Evolutionary conservation across 2,888 invertebrate species (phyloP).

Genomic region (Xanthia icteritia): DNA sequence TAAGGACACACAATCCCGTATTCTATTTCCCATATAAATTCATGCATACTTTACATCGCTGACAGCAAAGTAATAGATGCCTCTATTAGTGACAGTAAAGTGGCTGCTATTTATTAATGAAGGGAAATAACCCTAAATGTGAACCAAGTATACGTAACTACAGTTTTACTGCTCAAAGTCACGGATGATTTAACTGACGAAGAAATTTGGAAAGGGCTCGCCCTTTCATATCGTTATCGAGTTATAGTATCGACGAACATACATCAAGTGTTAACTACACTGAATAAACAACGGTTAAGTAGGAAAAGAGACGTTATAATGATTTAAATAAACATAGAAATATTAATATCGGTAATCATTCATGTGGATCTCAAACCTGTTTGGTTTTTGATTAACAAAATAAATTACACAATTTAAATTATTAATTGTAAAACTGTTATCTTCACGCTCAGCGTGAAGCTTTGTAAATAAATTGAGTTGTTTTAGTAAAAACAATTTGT

Average conservation of each 20-base stretch:
- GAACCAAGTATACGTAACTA: slow-evolving; percentile 75
- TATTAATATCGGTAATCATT: slow-evolving; percentile 47
- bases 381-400: slow-evolving; percentile 54
- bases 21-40: slow-evolving; percentile 39
- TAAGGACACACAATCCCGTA: slow-evolving; percentile 30
- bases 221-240: slow-evolving; percentile 68
- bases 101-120: slow-evolving; percentile 74
- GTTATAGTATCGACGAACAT: slow-evolving; percentile 59
- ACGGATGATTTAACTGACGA: slow-evolving; percentile 83
- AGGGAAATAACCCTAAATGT: slow-evolving; percentile 77
- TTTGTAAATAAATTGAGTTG: slow-evolving; percentile 56
- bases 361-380: slow-evolving; percentile 38
- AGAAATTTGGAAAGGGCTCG: slow-evolving; percentile 63
- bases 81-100: slow-evolving; percentile 70
- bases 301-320: slow-evolving; percentile 44
- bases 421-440: slow-evolving; percentile 53
- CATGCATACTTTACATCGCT: slow-evolving; percentile 30
- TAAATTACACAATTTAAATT: slow-evolving; percentile 48
- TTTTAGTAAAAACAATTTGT: slow-evolving; percentile 47
- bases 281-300: slow-evolving; percentile 39
- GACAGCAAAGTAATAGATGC: slow-evolving; percentile 57
- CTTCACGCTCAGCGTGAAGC: slow-evolving; percentile 62
- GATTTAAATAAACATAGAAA: slow-evolving; percentile 56
- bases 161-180: slow-evolving; percentile 80
- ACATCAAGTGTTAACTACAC: slow-evolving; percentile 56